Conservation (phyloP, 2,113 vertebrate genomes). For the Scomber colias region DNA sequence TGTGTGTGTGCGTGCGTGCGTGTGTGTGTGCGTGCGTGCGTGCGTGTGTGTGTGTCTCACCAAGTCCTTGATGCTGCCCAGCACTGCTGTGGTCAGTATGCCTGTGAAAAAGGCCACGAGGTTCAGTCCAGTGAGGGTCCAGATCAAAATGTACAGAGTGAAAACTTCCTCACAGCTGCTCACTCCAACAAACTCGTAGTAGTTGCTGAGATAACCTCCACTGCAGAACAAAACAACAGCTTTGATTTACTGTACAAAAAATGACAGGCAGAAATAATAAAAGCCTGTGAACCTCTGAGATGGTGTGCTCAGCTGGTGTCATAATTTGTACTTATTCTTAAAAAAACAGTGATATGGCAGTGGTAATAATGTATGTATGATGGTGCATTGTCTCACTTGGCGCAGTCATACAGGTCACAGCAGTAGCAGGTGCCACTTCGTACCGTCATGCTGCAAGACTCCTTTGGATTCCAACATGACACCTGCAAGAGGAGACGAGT, state of each 20-base stretch:
- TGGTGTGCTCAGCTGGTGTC: no score
- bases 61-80: conserved; percentile 80
- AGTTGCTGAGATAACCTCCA: conserved; percentile 81
- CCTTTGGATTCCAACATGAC: conserved; percentile 73
- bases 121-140: conserved; percentile 78
- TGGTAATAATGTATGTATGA: background rate
- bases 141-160: conserved; percentile 77
- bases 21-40: background rate
- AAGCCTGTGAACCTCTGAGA: no score
- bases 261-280: no score
- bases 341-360: background rate
- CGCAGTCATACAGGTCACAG: conserved; percentile 85
- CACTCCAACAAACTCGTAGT: conserved; percentile 85
- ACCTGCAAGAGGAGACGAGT: conserved; percentile 63
- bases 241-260: no score
- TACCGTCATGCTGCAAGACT: conserved; percentile 77
- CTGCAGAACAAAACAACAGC: conserved; percentile 59
- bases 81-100: conserved; percentile 77
- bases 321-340: no score
- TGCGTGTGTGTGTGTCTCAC: conserved; percentile 61
- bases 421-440: conserved; percentile 85
- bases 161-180: conserved; percentile 81
- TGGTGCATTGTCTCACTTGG: conserved; percentile 75
- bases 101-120: conserved; percentile 77
- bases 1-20: background rate